Percentiles rank a stretch among this genome's conserved stretches.
Conservation (phyloP, 2,797 vertebrate genomes). For the Phalloptychus januarius region DNA sequence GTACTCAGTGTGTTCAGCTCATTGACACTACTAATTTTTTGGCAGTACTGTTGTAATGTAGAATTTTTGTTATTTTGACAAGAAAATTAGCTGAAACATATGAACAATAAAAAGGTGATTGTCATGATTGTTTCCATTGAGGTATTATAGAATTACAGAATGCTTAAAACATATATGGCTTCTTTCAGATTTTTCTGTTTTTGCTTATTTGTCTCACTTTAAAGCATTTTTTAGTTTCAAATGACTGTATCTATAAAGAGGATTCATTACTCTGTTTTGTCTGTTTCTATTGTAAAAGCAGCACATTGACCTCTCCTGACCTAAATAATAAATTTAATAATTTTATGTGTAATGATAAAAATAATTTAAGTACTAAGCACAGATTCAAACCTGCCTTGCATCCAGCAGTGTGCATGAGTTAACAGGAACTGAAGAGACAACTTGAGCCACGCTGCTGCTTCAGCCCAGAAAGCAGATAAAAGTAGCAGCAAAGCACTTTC, state of each 20-base stretch:
- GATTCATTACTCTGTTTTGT: too few species aligned
- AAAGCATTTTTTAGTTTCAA: background rate
- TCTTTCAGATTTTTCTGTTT: background rate
- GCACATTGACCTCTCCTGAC: too few species aligned
- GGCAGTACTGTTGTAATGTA: background rate
- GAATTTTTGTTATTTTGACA: slow-evolving; percentile 1
- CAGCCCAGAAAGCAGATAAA: slow-evolving; percentile 42
- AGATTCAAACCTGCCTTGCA: slow-evolving; percentile 14
- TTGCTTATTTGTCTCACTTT: background rate
- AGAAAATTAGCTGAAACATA: background rate
- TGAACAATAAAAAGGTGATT: background rate
- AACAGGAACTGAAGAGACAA: slow-evolving; percentile 23
- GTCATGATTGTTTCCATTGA: background rate
- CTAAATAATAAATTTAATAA: too few species aligned
- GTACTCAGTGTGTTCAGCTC: slow-evolving; percentile 14
- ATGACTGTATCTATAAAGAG: too few species aligned
- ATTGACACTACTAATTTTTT: background rate
- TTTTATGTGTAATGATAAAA: slow-evolving; percentile 5
- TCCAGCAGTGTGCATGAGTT: slow-evolving; percentile 19
- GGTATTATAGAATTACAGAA: background rate
- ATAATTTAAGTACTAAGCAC: slow-evolving; percentile 5
- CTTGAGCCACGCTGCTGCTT: slow-evolving; percentile 28
- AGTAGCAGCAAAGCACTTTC: slow-evolving; percentile 72
- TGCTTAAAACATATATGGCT: background rate
- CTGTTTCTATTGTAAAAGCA: too few species aligned